Evolutionary conservation across 2,888 invertebrate species (phyloP), one percentile per base, ranked within the genome.

Genomic region (Galerucella calmariensis): DNA sequence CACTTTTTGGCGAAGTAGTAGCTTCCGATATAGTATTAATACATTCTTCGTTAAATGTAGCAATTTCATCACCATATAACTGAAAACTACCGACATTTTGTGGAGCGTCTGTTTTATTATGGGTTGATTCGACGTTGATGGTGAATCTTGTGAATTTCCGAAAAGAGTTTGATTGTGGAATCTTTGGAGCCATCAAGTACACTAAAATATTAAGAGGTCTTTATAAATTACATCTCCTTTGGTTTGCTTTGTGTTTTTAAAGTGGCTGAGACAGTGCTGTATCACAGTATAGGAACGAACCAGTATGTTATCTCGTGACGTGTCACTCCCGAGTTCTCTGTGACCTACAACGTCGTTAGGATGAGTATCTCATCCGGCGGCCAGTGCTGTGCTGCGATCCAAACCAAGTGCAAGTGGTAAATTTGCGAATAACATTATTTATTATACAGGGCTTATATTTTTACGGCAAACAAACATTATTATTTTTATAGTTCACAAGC

Each of bases 11-110:
- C 71, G 93, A 89, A 82, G 93, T 92, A 77, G 94, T 94, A 0
- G 93, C 91, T 84, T 97, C 96, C 0, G 93, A 90, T 2, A 97
- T 92, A 0, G 97, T 94, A 85, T 96, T 95, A 41, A 94, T 92
- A 87, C 97, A 97, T 79, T 92, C 92, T 78, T 95, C 94, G 79
- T 95, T 93, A 86, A 96, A 96, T 81, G 88, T 89, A 27, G 91
- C 89, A 61, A 92, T 87, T 11, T 90, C 89, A 81, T 92, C 91
- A 8, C 91, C 90, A 82, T 92, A 92, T 3, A 94, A 87, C 87
- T 94, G 93, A 82, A 95, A 94, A 75, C 90, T 91, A 14, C 94
- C 94, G 3, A 93, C 92, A 58, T 89, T 88, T 79, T 89, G 89
- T 0, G 90, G 90, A 61, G 88, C 89, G 61, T 87, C 68, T 81